Conservation (phyloP, 2,888 invertebrate species). For the Macaria liturata region DNA sequence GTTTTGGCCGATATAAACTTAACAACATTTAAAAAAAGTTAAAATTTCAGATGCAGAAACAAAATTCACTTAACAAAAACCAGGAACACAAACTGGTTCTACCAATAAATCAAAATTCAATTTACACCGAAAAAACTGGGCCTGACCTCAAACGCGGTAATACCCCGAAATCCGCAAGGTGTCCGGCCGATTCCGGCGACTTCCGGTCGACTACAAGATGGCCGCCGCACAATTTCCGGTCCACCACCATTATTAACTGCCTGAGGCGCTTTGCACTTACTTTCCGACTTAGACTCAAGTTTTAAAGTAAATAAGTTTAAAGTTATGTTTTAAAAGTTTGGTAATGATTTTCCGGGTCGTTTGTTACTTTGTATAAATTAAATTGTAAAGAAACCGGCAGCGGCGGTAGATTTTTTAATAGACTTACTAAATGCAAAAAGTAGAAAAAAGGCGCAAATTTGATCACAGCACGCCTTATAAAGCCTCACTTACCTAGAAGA, state of each 20-base stretch:
- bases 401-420: too few species aligned
- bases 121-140: slow-evolving; percentile 5
- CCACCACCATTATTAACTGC: slow-evolving; percentile 40
- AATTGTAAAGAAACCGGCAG: too few species aligned
- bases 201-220: slow-evolving; percentile 46
- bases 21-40: too few species aligned
- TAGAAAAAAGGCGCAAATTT: too few species aligned
- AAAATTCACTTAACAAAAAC: too few species aligned
- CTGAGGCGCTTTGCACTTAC: slow-evolving; percentile 39
- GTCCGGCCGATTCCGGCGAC: slow-evolving; percentile 32
- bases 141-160: slow-evolving; percentile 5
- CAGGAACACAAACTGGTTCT: too few species aligned
- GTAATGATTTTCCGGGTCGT: slow-evolving; percentile 13
- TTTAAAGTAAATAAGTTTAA: slow-evolving; percentile 10
- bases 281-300: slow-evolving; percentile 26
- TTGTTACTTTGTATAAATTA: background rate
- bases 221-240: slow-evolving; percentile 45
- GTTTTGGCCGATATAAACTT: too few species aligned
- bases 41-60: too few species aligned
- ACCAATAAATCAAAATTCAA: background rate
- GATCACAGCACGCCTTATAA: too few species aligned
- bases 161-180: slow-evolving; percentile 32
- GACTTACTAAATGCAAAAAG: too few species aligned
- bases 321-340: slow-evolving; percentile 15
- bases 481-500: too few species aligned